Base-by-base conservation (phyloP, 2,113 vertebrate species). In the Microtus pennsylvanicus region DNA sequence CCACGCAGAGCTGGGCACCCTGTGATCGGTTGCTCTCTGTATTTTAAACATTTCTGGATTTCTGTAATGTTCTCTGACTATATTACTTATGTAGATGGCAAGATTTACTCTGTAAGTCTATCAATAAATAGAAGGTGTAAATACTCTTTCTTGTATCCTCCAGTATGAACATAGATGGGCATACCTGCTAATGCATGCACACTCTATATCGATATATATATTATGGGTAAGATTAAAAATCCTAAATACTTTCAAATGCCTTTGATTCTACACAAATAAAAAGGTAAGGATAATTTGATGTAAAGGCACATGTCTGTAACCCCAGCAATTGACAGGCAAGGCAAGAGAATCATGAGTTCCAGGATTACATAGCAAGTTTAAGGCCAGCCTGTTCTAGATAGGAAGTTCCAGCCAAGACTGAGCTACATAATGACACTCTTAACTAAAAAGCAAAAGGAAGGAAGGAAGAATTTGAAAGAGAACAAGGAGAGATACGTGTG, bases 31-130 rank as follows among this genome's bases (percentile, higher is more conserved):
- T 47, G 45, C 30, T 47, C 42, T 47, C 75, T 47, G 13, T 45
- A 77, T 28, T 77, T 77, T 77, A 77, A 77, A 17, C 45, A 77
- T 30, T 45, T 76, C 24, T 28, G 42, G 75, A 47, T 28, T 45
- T 76, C 13, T 30, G 12, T 50, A 50, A 47, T 50, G 6, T 7
- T 77, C 45, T 77, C 42, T 55, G 90, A 85, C 88, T 80, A 81
- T 38, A 93, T 86, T 90, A 70, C 87, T 81, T 95, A 90, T 89
- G 89, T 58, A 42, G 55, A 52, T 95, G 65, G 65, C 92, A 89
- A 87, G 26, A 80, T 69, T 93, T 80, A 88, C 45, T 21, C 19
- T 81, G 87, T 87, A 93, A 96, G 82, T n/a, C 42, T 35, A 76
- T 94, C 70, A 67, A 47, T n/a, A 96, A 89, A 50, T 85, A 26